Base-by-base conservation (phyloP, 92 coral and sea anemone genomes). In the Heteractis magnifica region DNA sequence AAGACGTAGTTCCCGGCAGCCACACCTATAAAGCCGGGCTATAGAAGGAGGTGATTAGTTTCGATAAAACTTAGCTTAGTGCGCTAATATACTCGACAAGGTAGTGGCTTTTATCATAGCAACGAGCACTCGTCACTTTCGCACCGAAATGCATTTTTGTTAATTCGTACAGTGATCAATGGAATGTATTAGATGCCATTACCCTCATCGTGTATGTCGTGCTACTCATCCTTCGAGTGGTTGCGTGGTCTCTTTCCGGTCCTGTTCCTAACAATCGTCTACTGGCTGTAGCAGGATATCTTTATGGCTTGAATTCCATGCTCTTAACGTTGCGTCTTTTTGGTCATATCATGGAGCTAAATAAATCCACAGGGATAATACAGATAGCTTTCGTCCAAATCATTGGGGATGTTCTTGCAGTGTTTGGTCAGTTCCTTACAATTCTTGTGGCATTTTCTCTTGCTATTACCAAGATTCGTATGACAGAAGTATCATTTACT, bases 291-390 rank as follows among this genome's bases (percentile, higher is more conserved):
- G 80, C 91, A 9, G 89, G 87, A 7, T 89, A 85, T 58, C 75
- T 92, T 4, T 92, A 92, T 62, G 93, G 91, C 55, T n/a, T 92
- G 77, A 90, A 87, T 20, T 80, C 95, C 19, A 88, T 92, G 79
- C 48, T 92, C 5, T 80, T 92, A 3, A 92, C 95, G 8, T 88
- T 92, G 16, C 70, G 95, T 23, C 86, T 90, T 10, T 92, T 89
- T 82, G 95, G 95, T 51, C 91, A 92, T 49, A 79, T 89, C 48
- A 84, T 89, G 85, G 95, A 92, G 71, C 53, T 79, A 7, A 82
- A 44, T 3, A 49, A 41, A 75, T 83, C 77, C 15, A 49, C 80
- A 10, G 95, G 95, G 6, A 56, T 83, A 9, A 85, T 92, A 51
- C 95, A 92, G 75, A 92, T 90, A 21, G 92, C 95, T 41, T 60